Evolutionary conservation across 1,140 invertebrate genomes (phyloP).

Genomic region (Episyrphus balteatus): DNA sequence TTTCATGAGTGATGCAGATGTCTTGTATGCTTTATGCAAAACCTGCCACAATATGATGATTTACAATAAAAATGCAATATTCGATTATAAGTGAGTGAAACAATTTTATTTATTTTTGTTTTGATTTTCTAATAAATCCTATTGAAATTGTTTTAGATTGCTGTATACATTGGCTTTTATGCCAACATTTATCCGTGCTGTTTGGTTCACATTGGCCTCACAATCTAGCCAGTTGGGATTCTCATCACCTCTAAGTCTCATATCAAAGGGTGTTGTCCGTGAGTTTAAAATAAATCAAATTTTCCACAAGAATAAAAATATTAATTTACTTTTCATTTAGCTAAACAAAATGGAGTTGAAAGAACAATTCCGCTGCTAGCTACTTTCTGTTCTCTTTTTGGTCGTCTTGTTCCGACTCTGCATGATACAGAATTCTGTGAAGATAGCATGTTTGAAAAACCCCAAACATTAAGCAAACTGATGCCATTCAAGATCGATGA

Average conservation of each 20-base stretch:
- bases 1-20: slow-evolving; percentile 41
- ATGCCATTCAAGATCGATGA: slow-evolving; percentile 35
- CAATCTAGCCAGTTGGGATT: slow-evolving; percentile 37
- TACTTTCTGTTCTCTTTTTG: slow-evolving; percentile 77
- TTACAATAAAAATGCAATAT: slow-evolving; percentile 60
- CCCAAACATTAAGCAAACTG: slow-evolving; percentile 17
- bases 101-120: background rate
- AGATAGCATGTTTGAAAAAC: slow-evolving; percentile 31
- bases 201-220: slow-evolving; percentile 58
- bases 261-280: slow-evolving; percentile 36
- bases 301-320: slow-evolving; percentile 36
- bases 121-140: background rate
- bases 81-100: slow-evolving; percentile 53
- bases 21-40: slow-evolving; percentile 56
- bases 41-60: slow-evolving; percentile 69
- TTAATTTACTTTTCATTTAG: slow-evolving; percentile 11
- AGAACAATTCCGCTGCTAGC: slow-evolving; percentile 68
- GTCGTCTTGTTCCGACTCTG: slow-evolving; percentile 67
- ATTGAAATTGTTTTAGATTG: slow-evolving; percentile 45
- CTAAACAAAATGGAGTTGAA: slow-evolving; percentile 53
- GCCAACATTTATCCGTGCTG: slow-evolving; percentile 61
- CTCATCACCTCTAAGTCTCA: slow-evolving; percentile 26
- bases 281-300: slow-evolving; percentile 48
- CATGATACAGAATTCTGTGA: slow-evolving; percentile 80
- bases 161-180: slow-evolving; percentile 80